Percentiles rank a stretch among this genome's conserved stretches.
phyloP scores from a whole-genome alignment of 2,797 vertebrate species.

The Lates japonicus region DNA sequence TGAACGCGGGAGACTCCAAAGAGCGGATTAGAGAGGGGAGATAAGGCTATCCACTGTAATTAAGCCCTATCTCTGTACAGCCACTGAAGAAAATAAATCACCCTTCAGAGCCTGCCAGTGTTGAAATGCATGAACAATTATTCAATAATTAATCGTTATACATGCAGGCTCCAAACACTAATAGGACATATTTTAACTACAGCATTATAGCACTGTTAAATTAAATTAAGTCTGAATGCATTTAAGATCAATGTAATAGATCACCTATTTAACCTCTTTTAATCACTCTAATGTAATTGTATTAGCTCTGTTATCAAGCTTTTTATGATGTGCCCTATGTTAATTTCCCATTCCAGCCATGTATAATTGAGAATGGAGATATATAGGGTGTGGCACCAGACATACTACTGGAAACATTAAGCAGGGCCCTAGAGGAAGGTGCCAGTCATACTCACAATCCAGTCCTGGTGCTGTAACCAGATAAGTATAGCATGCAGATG shows the following conservation, averaged over 20 bases:
- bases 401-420: slow-evolving; percentile 43
- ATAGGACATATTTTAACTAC: slow-evolving; percentile 88
- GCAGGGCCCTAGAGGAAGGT: slow-evolving; percentile 33
- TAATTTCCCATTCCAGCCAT: slow-evolving; percentile 67
- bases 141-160: slow-evolving; percentile 94
- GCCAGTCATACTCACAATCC: slow-evolving; percentile 3
- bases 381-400: slow-evolving; percentile 62
- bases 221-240: slow-evolving; percentile 90
- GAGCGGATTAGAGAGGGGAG: slow-evolving; percentile 81
- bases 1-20: slow-evolving; percentile 71
- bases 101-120: slow-evolving; percentile 86
- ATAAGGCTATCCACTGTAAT: slow-evolving; percentile 90
- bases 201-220: slow-evolving; percentile 87
- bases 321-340: slow-evolving; percentile 74
- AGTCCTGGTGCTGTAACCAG: slow-evolving; percentile 10
- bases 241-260: slow-evolving; percentile 89
- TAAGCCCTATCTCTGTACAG: slow-evolving; percentile 85
- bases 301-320: slow-evolving; percentile 84
- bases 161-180: slow-evolving; percentile 90
- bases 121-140: slow-evolving; percentile 93
- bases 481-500: slow-evolving; percentile 32
- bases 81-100: slow-evolving; percentile 89
- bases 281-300: slow-evolving; percentile 86
- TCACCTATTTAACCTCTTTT: slow-evolving; percentile 86
- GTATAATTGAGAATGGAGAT: slow-evolving; percentile 69